Base-by-base conservation (phyloP, 2,888 invertebrate genomes). In the Eremobia ochroleuca region DNA sequence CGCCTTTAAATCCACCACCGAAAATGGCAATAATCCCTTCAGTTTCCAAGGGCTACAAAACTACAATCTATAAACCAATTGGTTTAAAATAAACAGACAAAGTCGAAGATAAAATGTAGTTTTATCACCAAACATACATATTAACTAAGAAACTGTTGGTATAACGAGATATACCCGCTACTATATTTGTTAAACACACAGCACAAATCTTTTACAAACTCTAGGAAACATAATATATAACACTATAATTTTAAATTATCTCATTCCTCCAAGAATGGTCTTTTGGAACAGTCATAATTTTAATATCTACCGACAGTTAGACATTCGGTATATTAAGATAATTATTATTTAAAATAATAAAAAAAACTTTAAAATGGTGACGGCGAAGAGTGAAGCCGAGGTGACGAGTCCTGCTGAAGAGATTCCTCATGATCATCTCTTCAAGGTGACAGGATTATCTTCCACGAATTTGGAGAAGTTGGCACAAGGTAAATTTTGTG, bases 391-490 rank as follows among this genome's bases (percentile, higher is more conserved):
- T 59, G 96, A 96, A 58, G 92, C 91, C 1, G 93, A 93, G 74
- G 81, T 80, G 11, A 73, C 90, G 8, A 82, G 85, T 52, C 82
- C 67, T 11, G 91, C 90, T 73, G 96, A 95, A 73, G 96, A 94
- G 83, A 96, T 96, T 0, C 92, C 95, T 0, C 96, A 96, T 65
- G 96, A 95, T 77, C 96, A 96, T 73, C 90, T 96, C 2, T 97
- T 93, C 81, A 95, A 92, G 85, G 96, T 96, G 58, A 96, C 96
- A 0, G 96, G 96, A 34, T 86, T 97, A 66, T 96, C 96, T 0
- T 92, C 96, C 0, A 89, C 88, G 2, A 97, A 96, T 85, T 88
- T 96, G 87, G 95, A 96, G 85, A 96, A 96, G 82, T 84, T 96
- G 85, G 94, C 93, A 25, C 93, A 95, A 94, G 96, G 96, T 96